Evolutionary conservation across 2,113 vertebrate genomes (phyloP).

Genomic region (Sigmodon hispidus): DNA sequence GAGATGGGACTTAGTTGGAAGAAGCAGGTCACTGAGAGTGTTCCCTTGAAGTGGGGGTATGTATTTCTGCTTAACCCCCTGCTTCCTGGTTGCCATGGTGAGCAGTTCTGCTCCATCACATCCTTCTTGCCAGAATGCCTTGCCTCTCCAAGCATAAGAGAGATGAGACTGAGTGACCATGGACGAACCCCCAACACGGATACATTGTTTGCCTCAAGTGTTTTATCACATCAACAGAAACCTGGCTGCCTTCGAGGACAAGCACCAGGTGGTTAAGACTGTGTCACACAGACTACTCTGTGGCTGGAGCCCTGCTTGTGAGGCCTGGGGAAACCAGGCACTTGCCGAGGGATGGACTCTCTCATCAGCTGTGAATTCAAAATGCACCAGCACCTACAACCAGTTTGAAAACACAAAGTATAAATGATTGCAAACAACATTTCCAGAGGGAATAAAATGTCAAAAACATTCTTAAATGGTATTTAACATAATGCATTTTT

Average conservation of each 20-base stretch:
- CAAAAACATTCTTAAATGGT: neutral
- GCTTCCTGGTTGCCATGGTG: neutral
- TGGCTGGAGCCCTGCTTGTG: no score
- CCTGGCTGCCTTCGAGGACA: neutral
- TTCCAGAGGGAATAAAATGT: neutral
- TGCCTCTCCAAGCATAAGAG: no score
- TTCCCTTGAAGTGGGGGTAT: no score
- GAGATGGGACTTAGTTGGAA: neutral
- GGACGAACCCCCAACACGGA: neutral
- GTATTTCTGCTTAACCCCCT: neutral
- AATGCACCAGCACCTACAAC: neutral
- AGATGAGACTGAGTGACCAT: no score
- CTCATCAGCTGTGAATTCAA: neutral
- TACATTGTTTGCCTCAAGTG: neutral
- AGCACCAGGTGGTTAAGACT: neutral
- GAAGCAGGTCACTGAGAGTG: neutral
- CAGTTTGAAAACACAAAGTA: neutral
- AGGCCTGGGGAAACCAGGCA: neutral
- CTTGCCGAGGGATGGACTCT: fast-evolving
- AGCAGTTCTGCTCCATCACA: neutral
- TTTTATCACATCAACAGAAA: neutral
- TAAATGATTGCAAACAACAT: neutral
- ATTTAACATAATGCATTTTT: neutral
- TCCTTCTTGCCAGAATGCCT: neutral
- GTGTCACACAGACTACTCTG: neutral